These are phyloP conservation scores for Paratrypauchen microcephalus DNA, from an alignment of 2,797 vertebrate species.

Conservation along the genomic window DNA sequence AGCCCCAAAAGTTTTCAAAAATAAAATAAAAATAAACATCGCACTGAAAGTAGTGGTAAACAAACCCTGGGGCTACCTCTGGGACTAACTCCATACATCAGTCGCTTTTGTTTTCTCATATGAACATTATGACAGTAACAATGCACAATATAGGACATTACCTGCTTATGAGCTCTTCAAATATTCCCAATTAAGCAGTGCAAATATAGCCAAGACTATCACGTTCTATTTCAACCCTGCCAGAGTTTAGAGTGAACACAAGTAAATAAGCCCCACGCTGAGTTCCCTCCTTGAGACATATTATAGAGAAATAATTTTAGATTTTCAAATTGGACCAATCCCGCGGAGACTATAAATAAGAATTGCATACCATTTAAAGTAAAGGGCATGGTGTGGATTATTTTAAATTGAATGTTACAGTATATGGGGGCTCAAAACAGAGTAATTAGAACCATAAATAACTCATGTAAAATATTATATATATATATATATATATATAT, in stretches of 20 bases:
- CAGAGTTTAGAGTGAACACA: constrained; percentile 23
- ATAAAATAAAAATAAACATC: constrained; percentile 19
- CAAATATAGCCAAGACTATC: constrained; percentile 8
- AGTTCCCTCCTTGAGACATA: constrained; percentile 40
- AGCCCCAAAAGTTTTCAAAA: neutral
- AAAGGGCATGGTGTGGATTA: neutral
- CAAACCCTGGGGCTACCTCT: constrained; percentile 24
- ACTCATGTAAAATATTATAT: no score
- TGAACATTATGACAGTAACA: constrained; percentile 1
- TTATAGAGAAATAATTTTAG: constrained; percentile 21
- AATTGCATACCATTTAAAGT: constrained; percentile 2
- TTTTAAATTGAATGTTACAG: neutral
- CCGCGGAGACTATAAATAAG: constrained; percentile 30
- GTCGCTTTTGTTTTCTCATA: constrained; percentile 7
- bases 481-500: no score
- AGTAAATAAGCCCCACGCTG: constrained; percentile 31
- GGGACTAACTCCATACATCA: constrained; percentile 7
- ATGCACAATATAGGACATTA: constrained; percentile 8
- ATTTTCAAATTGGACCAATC: constrained; percentile 29
- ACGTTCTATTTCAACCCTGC: constrained; percentile 5
- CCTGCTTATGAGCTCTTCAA: constrained; percentile 1
- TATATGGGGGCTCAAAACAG: neutral
- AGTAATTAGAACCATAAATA: neutral
- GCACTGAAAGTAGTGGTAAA: constrained; percentile 32
- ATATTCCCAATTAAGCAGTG: constrained; percentile 22